Evolutionary conservation across 1,140 invertebrate genomes (phyloP).

Genomic region (Lucilia sericata): DNA sequence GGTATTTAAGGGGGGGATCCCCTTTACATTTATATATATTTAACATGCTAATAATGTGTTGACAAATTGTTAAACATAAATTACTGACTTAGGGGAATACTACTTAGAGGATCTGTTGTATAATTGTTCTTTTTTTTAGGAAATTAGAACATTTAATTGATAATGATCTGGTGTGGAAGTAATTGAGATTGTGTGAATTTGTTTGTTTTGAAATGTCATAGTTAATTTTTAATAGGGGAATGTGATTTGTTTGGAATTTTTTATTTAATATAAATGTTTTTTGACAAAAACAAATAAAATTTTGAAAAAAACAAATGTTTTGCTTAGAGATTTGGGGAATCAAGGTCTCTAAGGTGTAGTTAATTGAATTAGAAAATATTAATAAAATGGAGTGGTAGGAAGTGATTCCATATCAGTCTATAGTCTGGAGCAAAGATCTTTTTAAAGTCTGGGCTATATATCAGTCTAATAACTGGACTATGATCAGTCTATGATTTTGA

Average conservation of each 20-base stretch:
- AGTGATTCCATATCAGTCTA: too few species aligned
- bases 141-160: neutral
- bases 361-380: too few species aligned
- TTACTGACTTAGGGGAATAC: neutral
- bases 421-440: too few species aligned
- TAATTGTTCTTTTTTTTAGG: neutral
- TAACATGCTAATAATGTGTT: conserved; percentile 32
- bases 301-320: neutral
- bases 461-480: too few species aligned
- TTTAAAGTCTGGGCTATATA: too few species aligned
- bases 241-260: neutral
- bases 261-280: neutral
- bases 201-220: neutral
- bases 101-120: neutral
- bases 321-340: neutral
- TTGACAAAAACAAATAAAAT: neutral
- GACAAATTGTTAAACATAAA: conserved; percentile 32
- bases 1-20: neutral
- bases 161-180: neutral
- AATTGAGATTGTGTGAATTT: conserved; percentile 13
- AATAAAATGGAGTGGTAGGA: too few species aligned
- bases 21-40: neutral
- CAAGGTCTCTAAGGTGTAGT: neutral
- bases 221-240: neutral
- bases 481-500: too few species aligned